Evolutionary conservation across 2,797 vertebrate genomes (phyloP), one percentile per base, ranked within the genome.

Genomic region (Myotis vivesi): DNA sequence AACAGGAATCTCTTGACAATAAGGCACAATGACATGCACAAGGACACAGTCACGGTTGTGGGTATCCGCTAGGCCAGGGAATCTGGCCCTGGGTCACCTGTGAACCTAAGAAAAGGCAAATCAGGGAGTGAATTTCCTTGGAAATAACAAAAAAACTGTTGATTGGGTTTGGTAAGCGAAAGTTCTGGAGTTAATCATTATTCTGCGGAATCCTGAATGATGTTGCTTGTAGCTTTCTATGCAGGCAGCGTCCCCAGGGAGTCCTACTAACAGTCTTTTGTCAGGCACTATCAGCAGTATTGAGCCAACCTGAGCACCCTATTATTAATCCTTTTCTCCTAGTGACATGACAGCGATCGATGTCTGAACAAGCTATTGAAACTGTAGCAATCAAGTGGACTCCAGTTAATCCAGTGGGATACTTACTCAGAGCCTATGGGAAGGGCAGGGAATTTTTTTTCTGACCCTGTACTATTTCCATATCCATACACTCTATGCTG

Each of bases 311-410:
- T 97, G 98, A 98, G 97, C 98, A 97, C 97, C 97, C 96, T 95
- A 97, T 98, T 98, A 99, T 98, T 98, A 98, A 98, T 98, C 98
- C 98, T 98, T 97, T 98, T 98, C 98, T 98, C 96, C 97, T 72
- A 17, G 96, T 98, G 98, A 98, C 98, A 98, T 98, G 98, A 98
- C 98, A 97, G 97, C 98, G 79, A 98, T 98, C 98, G 97, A 98
- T 98, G 98, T 95, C 97, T 96, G 98, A 98, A 98, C 98, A 98
- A 98, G 98, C 98, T 98, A 98, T 98, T 98, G 98, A 98, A 98
- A 98, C 97, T 95, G 97, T 97, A 98, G 97, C 98, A 97, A 98
- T 98, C 98, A 98, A 97, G 97, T 64, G 94, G 96, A 89, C 97
- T 97, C 97, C 95, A 66, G 96, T 98, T 98, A 98, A 98, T 98